Percentiles rank a stretch among this genome's conserved stretches.
Evolutionary conservation across 2,797 vertebrate species (phyloP).

Genomic region (Zalophus californianus): DNA sequence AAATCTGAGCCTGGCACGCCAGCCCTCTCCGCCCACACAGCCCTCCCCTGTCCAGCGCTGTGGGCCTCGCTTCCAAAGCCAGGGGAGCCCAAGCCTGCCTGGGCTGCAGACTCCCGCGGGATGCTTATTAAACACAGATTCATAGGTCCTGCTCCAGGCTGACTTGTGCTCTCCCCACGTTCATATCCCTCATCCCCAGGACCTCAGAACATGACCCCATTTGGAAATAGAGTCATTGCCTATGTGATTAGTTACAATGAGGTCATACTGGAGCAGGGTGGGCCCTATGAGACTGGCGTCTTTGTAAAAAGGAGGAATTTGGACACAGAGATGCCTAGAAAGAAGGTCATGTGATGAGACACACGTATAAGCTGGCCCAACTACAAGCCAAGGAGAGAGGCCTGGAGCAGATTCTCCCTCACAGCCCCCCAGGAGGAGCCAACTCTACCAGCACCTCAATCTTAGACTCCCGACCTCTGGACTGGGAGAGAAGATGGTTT

Average conservation of each 20-base stretch:
- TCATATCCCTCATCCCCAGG: no score
- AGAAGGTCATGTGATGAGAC: no score
- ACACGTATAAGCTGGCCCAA: fast-evolving
- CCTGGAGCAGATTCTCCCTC: not conserved
- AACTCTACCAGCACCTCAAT: fast-evolving
- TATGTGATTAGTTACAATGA: fast-evolving
- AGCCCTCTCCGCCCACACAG: not conserved
- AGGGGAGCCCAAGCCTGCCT: fast-evolving
- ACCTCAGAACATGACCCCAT: fast-evolving
- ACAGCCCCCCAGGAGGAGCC: fast-evolving
- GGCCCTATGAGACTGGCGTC: fast-evolving
- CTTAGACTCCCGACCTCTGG: not conserved
- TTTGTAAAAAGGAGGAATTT: not conserved
- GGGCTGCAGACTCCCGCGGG: fast-evolving
- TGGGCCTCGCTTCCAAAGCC: fast-evolving
- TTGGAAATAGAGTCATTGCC: not conserved
- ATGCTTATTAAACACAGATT: fast-evolving
- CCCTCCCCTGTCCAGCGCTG: fast-evolving
- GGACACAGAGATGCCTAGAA: not conserved
- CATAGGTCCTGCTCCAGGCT: fast-evolving
- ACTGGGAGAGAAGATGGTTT: fast-evolving
- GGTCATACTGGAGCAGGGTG: fast-evolving
- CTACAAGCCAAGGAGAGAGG: fast-evolving
- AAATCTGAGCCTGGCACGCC: fast-evolving
- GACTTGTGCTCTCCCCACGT: fast-evolving